These are phyloP conservation scores for Epinotia bilunana DNA, from an alignment of 2,888 invertebrate genomes.

Conservation along the genomic window DNA sequence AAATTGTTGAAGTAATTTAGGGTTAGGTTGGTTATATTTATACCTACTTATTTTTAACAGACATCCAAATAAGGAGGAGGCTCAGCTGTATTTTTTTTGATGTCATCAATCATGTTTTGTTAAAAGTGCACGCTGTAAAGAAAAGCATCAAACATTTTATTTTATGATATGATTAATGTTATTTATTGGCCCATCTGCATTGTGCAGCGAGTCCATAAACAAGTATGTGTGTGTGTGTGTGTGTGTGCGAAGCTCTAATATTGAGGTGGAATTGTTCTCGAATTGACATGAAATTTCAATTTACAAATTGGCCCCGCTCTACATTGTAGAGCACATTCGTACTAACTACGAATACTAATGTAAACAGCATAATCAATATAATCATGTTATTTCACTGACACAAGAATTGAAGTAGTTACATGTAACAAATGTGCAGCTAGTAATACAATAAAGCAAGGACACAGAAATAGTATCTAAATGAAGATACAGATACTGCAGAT, in stretches of 20 bases:
- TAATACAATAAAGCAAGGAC: neutral
- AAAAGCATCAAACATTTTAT: neutral
- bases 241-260: neutral
- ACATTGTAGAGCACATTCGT: neutral
- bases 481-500: neutral
- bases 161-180: no score
- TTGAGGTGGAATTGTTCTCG: neutral
- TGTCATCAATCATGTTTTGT: neutral
- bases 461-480: neutral
- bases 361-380: neutral
- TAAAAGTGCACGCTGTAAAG: neutral
- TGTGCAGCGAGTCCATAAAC: no score
- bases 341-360: neutral
- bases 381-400: neutral
- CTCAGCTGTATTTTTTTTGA: no score
- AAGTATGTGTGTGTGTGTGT: neutral
- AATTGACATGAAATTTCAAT: neutral
- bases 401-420: neutral
- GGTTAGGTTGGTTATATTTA: neutral
- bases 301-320: neutral
- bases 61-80: neutral
- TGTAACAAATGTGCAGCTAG: neutral
- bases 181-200: no score
- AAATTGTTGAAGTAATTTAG: slow-evolving; percentile 8
- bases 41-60: neutral